Evolutionary conservation across 2,888 invertebrate species (phyloP).

Genomic region (Mallateleia sp.): DNA sequence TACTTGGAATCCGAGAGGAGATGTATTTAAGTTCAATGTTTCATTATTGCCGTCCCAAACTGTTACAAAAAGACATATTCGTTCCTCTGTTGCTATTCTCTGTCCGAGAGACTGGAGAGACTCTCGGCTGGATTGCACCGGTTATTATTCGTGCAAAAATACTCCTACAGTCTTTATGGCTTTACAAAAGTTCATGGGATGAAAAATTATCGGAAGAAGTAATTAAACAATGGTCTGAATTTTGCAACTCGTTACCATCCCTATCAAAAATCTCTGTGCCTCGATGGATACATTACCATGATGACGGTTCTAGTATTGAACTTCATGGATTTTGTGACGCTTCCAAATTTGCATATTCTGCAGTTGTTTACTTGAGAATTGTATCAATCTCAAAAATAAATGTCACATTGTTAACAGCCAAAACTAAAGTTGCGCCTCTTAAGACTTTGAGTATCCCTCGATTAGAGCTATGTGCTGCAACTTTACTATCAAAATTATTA

Average conservation of each 20-base stretch:
- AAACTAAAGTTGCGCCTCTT: conserved; percentile 50
- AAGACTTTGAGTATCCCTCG: conserved; percentile 72
- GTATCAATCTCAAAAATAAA: neutral
- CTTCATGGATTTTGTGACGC: conserved; percentile 78
- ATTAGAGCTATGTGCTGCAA: conserved; percentile 71
- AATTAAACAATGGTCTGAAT: neutral
- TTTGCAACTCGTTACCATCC: neutral
- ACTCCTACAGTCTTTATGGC: conserved; percentile 50
- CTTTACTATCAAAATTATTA: conserved; percentile 47
- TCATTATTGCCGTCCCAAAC: neutral
- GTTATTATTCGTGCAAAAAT: conserved; percentile 41
- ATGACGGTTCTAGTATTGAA: neutral
- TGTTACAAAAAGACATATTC: conserved; percentile 16
- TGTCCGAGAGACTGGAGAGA: too few relatives aligned
- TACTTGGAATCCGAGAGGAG: conserved; percentile 9
- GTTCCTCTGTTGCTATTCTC: too few relatives aligned
- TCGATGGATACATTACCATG: conserved; percentile 31
- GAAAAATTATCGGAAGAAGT: neutral
- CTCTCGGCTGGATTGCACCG: conserved; percentile 19
- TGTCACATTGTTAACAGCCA: conserved; percentile 15
- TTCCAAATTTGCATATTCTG: conserved; percentile 74
- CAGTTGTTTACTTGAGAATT: conserved; percentile 71
- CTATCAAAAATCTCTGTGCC: conserved; percentile 18
- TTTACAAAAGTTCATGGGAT: conserved; percentile 9
- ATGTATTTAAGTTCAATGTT: conserved; percentile 25